Evolutionary conservation across 1,140 invertebrate species (phyloP), one percentile per base, ranked within the genome.

Genomic region (Panulirus ornatus): DNA sequence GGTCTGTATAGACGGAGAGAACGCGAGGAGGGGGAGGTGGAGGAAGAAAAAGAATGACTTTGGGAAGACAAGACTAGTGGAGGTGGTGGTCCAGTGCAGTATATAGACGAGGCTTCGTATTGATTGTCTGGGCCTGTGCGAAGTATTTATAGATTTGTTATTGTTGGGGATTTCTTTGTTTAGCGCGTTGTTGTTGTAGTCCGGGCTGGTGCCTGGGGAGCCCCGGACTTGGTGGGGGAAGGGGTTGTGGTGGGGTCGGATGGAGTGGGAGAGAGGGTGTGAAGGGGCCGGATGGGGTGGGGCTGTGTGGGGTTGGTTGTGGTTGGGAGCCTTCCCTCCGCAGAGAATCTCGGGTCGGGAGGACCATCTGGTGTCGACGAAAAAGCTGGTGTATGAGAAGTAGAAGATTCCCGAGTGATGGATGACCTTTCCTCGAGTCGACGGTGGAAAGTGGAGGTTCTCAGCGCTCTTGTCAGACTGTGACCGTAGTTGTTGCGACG

Each of bases 111-210:
- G 71, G 16, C 16, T 40, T 30, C 1, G 16, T 36, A 34, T 73
- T 34, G 70, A 73, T 73, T 73, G 70, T 40, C 5, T 9, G 38
- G 71, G 6, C 40, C 36, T 38, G 36, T 38, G 14, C 34, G 71
- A 75, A 75, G 30, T 75, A 66, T 66, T 66, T 66, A 66, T 30
- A 66, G n/a, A 66, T 66, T 66, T 66, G 58, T 66, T 66, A 66
- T 66, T 66, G 58, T 66, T 66, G 27, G 11, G 58, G 11, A 11
- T 66, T 30, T 22, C 30, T 2, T 66, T 66, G 58, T 66, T 66
- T 66, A 30, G 3, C n/a, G 54, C 16, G 54, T 58, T 54, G 5
- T 19, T 54, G 51, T 54, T 54, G 8, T 8, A 19, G 51, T 54
- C n/a, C n/a, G n/a, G 58, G 3, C n/a, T 63, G n/a, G 22, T n/a